Base-by-base conservation (phyloP, 2,113 vertebrate species). In the Xyliphius kryptos region DNA sequence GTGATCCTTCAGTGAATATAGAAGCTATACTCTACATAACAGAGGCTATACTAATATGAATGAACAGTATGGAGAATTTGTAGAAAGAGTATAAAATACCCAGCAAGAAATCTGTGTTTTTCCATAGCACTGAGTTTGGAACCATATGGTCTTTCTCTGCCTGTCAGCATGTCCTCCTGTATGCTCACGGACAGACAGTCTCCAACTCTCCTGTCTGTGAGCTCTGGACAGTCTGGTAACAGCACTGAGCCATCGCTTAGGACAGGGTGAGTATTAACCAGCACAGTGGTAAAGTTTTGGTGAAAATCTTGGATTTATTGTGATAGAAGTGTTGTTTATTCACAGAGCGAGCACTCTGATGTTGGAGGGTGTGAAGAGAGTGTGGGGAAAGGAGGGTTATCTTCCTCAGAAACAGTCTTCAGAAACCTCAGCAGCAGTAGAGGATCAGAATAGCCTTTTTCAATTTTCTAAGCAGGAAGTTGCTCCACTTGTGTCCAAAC, bases 301-400 rank as follows among this genome's bases (percentile, higher is more conserved):
- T n/a, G n/a, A 21, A 43, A 5, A n/a, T 11, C 1, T n/a, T n/a
- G n/a, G n/a, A n/a, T n/a, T n/a, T n/a, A n/a, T n/a, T n/a, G n/a
- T n/a, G n/a, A n/a, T n/a, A 2, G 10, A n/a, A n/a, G n/a, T n/a
- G 19, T 32, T 32, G 4, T 54, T 72, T n/a, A n/a, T 75, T 75
- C 74, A 70, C 73, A 95, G 91, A 67, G 82, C 82, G 26, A 84
- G 77, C 46, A 81, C 83, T 36, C 80, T 97, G 72, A 92, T 91
- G 77, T 82, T 96, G 5, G 93, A 97, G 8, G 91, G 92, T 41
- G 80, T 98, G 52, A 92, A 85, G 68, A 90, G 90, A 63, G 80
- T 97, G 1, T 98, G 96, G 96, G 93, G 96, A 1, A 95, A 87
- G 75, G 92, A 95, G 17, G 96, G 96, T 2, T 97, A 98, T 71